Evolutionary conservation across 2,888 invertebrate genomes (phyloP).

Genomic region (Ypsolopha sequella): DNA sequence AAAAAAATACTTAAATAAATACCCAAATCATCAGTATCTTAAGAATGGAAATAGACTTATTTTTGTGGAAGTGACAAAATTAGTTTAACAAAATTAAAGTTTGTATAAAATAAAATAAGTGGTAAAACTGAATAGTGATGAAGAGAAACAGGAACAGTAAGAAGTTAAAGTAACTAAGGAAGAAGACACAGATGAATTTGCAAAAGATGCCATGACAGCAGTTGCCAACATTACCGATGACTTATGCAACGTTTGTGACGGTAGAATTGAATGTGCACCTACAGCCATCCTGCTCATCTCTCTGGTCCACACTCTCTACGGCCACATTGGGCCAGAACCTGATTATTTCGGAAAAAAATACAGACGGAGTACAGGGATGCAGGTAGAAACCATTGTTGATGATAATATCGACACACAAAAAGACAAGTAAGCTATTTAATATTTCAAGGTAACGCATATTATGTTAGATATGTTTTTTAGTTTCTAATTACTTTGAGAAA

Average conservation of each 20-base stretch:
- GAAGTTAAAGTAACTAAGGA: constrained; percentile 1
- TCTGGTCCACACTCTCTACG: constrained; percentile 52
- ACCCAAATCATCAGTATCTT: no score
- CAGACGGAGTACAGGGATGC: no score
- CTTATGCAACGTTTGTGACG: constrained; percentile 57
- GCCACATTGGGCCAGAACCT: constrained; percentile 45
- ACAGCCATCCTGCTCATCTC: constrained; percentile 57
- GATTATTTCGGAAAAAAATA: constrained; percentile 39
- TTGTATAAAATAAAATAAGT: not conserved
- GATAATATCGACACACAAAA: no score
- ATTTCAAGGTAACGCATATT: no score
- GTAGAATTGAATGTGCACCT: constrained; percentile 56
- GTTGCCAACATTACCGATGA: constrained; percentile 45
- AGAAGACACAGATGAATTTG: constrained; percentile 4
- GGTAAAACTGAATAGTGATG: not conserved
- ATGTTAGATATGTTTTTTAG: no score
- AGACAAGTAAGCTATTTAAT: no score
- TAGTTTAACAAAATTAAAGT: no score
- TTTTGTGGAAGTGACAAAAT: no score
- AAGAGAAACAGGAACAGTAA: not conserved
- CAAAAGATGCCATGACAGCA: constrained; percentile 52
- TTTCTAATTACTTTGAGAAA: no score
- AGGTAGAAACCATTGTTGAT: no score
- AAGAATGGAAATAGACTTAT: no score
- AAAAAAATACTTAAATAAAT: no score